Evolutionary conservation across 2,888 invertebrate genomes (phyloP).

Genomic region (Neuroscelio doddi): DNA sequence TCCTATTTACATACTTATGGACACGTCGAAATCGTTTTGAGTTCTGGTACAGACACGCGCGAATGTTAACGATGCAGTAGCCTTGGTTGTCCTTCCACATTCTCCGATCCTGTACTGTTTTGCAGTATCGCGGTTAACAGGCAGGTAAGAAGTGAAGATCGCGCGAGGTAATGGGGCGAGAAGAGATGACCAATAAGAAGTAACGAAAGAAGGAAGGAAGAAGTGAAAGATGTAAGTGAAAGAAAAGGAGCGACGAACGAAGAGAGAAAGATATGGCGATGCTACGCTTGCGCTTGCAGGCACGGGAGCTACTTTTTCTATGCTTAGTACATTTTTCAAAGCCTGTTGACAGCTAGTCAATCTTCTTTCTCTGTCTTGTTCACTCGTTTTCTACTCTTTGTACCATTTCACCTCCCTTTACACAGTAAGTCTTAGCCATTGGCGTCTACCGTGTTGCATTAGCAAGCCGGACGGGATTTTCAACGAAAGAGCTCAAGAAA

Average conservation of each 20-base stretch:
- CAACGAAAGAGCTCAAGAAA: conserved; percentile 7
- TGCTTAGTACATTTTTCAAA: conserved; percentile 68
- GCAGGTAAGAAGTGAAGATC: conserved; percentile 56
- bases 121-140: conserved; percentile 64
- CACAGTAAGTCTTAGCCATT: conserved; percentile 3
- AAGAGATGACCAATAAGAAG: conserved; percentile 36
- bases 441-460: conserved; percentile 5
- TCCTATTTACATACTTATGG: conserved; percentile 20
- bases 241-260: conserved; percentile 32
- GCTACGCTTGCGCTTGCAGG: conserved; percentile 56
- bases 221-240: no score
- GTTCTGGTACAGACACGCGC: conserved; percentile 50
- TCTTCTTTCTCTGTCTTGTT: conserved; percentile 42
- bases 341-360: conserved; percentile 64
- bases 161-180: conserved; percentile 37
- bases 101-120: conserved; percentile 66
- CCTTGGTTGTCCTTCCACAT: conserved; percentile 64
- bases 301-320: conserved; percentile 64
- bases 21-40: conserved; percentile 17
- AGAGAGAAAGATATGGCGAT: conserved; percentile 39
- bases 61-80: conserved; percentile 65
- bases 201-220: conserved; percentile 30
- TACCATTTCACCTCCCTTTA: conserved; percentile 5
- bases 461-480: conserved; percentile 2
- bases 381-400: conserved; percentile 2